Base-by-base conservation (phyloP, 2,113 vertebrate genomes). In the Triplophysa rosa region DNA sequence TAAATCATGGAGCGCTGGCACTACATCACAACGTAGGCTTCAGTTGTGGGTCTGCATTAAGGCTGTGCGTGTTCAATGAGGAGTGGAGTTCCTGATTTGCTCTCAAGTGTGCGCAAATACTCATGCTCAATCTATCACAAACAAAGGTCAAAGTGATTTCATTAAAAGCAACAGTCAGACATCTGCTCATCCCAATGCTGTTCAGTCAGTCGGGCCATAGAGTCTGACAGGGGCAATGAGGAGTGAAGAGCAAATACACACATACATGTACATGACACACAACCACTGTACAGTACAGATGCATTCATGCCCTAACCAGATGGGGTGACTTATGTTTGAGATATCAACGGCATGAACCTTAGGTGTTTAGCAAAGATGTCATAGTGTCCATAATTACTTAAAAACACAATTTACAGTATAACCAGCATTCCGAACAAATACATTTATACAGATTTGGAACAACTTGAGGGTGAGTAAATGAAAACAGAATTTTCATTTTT, bases 161-260 rank as follows among this genome's bases (percentile, higher is more conserved):
- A 92, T 93, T 92, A 92, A 91, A 92, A 92, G 88, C 89, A 93
- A 91, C 90, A 91, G 90, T 90, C 88, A 86, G 88, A 91, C 92
- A 91, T 92, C 92, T 91, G 91, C 88, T 89, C 79, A 84, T 88
- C 89, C 74, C 88, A 89, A 80, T 80, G 62, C 86, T 87, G 89
- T 85, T 91, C 88, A 89, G 86, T 82, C 85, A 89, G 71, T 83
- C 87, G 82, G 83, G 78, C 79, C 83, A 84, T 83, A 82, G 49
- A 64, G 62, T 54, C 74, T 52, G 68, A 67, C 52, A 17, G 84
- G 84, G 84, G 85, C 89, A 91, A 91, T 89, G 87, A 90, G 86
- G 74, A 64, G 66, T 33, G 33, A 77, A 77, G 45, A 54, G 58
- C 10, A 59, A 16, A 58, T 23, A 59, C 67, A 64, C 16, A 40